Evolutionary conservation across 2,113 vertebrate species (phyloP).

Genomic region (Climacteris rufus): DNA sequence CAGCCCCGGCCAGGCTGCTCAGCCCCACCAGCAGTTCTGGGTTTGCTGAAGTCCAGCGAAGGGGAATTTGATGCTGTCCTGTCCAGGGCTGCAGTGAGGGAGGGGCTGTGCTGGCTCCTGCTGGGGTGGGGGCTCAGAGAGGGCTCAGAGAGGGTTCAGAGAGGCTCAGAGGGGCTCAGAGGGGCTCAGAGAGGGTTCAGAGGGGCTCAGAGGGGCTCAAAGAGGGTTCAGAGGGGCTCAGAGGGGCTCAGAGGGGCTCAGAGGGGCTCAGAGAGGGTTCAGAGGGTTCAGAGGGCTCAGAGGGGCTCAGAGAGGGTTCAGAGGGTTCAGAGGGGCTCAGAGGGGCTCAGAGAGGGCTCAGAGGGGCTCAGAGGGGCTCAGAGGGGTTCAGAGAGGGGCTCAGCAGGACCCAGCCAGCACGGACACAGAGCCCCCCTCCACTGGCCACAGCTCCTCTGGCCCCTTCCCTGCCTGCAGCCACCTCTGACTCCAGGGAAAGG

Average conservation of each 20-base stretch:
- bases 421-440: fast-evolving
- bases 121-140: background rate
- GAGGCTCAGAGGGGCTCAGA: no score
- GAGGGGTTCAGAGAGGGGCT: background rate
- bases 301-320: background rate
- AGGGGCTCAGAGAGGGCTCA: background rate
- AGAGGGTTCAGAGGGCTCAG: no score
- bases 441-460: background rate
- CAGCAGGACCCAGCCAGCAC: fast-evolving
- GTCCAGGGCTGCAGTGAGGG: background rate
- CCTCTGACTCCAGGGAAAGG: background rate
- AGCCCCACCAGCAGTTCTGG: fast-evolving
- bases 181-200: no score
- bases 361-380: background rate
- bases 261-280: background rate
- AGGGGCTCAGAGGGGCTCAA: no score
- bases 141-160: background rate
- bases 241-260: background rate
- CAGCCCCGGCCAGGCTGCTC: background rate
- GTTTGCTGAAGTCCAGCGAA: background rate
- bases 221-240: background rate
- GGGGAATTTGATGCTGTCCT: fast-evolving
- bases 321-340: background rate
- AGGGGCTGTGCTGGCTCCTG: background rate
- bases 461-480: background rate